Conservation (phyloP, 2,797 vertebrate species). For the Pyrrhura leucotis region DNA sequence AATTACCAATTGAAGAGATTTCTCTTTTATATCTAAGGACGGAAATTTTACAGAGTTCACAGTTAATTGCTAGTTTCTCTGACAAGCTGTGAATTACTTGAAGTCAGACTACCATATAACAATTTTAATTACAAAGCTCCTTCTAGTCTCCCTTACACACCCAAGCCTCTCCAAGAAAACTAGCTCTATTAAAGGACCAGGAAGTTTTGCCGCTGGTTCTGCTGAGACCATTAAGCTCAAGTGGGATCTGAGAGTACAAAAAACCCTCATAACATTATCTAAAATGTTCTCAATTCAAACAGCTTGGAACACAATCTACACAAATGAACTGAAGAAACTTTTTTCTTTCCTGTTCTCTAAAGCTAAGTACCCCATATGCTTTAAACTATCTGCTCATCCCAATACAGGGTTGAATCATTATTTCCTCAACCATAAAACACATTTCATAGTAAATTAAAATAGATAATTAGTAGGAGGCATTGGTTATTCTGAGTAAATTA, state of each 20-base stretch:
- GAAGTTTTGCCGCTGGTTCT: background rate
- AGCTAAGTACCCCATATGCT: background rate
- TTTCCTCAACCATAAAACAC: background rate
- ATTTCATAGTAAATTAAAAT: background rate
- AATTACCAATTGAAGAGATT: conserved; percentile 6
- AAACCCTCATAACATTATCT: background rate
- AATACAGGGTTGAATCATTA: background rate
- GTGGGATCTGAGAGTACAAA: background rate
- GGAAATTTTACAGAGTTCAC: conserved; percentile 6
- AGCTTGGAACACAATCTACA: background rate
- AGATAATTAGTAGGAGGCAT: background rate
- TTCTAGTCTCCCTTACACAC: background rate
- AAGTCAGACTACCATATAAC: background rate
- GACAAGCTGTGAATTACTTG: background rate
- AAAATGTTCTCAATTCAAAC: background rate
- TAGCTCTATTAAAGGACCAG: background rate
- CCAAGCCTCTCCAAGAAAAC: background rate
- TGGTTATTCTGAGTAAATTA: background rate
- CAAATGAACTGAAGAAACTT: background rate
- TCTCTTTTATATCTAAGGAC: background rate
- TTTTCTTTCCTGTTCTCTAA: background rate
- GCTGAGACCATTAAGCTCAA: background rate
- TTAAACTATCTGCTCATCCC: background rate
- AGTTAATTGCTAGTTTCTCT: conserved; percentile 41
- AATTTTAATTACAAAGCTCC: background rate